A percentile compares a stretch with the other conserved stretches of the same genome.
Conservation (phyloP, 2,113 vertebrate species). For the Trachemys scripta region DNA sequence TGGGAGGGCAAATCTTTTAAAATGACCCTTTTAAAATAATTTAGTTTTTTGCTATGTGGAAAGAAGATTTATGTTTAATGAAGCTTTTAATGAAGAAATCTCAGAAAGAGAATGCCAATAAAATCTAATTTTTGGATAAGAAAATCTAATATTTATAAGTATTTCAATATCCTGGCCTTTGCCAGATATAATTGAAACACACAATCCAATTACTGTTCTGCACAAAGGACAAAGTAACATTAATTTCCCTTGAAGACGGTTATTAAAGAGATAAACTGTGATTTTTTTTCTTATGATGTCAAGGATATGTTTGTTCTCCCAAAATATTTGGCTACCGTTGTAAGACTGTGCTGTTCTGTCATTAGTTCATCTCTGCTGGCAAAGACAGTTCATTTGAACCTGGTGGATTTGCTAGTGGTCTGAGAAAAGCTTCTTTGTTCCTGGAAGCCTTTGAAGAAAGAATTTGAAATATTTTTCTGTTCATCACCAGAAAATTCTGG, state of each 20-base stretch:
- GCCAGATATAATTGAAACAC: slow-evolving; percentile 87
- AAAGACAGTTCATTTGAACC: slow-evolving; percentile 75
- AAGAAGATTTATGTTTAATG: slow-evolving; percentile 85
- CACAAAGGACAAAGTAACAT: slow-evolving; percentile 85
- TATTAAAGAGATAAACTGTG: slow-evolving; percentile 86
- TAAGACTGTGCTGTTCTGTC: slow-evolving; percentile 75
- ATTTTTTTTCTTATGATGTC: slow-evolving; percentile 81
- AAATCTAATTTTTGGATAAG: slow-evolving; percentile 87
- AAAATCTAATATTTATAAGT: slow-evolving; percentile 87
- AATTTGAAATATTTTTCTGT: slow-evolving; percentile 73
- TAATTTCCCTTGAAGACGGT: slow-evolving; percentile 85
- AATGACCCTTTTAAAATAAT: slow-evolving; percentile 82
- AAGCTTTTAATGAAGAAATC: slow-evolving; percentile 87
- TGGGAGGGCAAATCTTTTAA: slow-evolving; percentile 60
- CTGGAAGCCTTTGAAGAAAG: slow-evolving; percentile 78
- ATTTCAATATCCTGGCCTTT: slow-evolving; percentile 87
- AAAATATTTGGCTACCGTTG: slow-evolving; percentile 78
- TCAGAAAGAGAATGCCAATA: slow-evolving; percentile 84
- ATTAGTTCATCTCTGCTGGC: slow-evolving; percentile 82
- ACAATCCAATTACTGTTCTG: slow-evolving; percentile 86
- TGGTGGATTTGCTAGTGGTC: slow-evolving; percentile 68
- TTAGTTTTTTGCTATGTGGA: slow-evolving; percentile 76
- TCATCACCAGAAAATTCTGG: slow-evolving; percentile 66
- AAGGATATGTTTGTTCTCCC: slow-evolving; percentile 82
- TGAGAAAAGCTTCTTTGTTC: slow-evolving; percentile 83